Percentiles rank a stretch among this genome's conserved stretches.
These are phyloP conservation scores for Rotaria socialis DNA, from an alignment of 2,888 invertebrate species.

Conservation along the genomic window DNA sequence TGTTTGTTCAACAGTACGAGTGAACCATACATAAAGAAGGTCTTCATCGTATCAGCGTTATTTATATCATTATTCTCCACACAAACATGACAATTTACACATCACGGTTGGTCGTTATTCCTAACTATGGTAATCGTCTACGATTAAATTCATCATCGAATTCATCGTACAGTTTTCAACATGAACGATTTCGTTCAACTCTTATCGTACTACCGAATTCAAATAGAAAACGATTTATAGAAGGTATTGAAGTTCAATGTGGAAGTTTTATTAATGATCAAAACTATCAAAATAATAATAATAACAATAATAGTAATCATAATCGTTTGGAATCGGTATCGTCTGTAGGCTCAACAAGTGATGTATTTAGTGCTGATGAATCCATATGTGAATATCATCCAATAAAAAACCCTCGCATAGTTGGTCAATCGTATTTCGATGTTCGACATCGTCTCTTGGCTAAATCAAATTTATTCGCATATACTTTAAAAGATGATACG, in stretches of 20 bases:
- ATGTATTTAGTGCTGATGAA: background rate
- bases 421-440: background rate
- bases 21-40: background rate
- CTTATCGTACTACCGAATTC: background rate
- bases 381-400: background rate
- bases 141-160: background rate
- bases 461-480: background rate
- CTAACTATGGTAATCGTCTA: slow-evolving; percentile 8
- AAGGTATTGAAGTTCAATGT: slow-evolving; percentile 6
- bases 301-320: no score
- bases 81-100: background rate
- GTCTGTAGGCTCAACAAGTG: background rate
- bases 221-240: background rate
- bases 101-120: background rate
- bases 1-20: slow-evolving; percentile 2
- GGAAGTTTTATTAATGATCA: background rate
- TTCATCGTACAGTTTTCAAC: slow-evolving; percentile 5
- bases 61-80: background rate
- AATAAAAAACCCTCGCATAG: background rate
- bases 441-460: slow-evolving; percentile 9
- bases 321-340: background rate
- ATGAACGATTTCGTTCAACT: background rate
- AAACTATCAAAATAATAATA: background rate
- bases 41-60: background rate
- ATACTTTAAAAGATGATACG: background rate